Base-by-base conservation (phyloP, 1,140 invertebrate species). In the Philopotamus ludificatus region DNA sequence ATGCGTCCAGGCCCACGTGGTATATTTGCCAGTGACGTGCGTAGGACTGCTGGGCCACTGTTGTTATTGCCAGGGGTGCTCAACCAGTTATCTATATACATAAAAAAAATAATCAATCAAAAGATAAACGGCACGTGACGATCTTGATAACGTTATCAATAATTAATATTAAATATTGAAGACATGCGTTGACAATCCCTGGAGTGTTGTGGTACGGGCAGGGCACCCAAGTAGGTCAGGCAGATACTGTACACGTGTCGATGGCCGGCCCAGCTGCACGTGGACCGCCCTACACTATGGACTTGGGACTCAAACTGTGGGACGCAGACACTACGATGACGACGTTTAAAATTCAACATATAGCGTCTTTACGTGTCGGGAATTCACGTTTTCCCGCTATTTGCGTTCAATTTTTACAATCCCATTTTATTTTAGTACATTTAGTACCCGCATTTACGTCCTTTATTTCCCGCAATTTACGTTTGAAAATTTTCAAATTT, bases 241-340 rank as follows among this genome's bases (percentile, higher is more conserved):
- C 57, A 60, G 57, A 60, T 60, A 60, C 57, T 60, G 44, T 60
- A 60, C 57, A 60, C 57, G 57, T 60, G 57, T 60, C 57, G 57
- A 12, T 21, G 57, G 57, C 57, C 53, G 23, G 21, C 41, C 39
- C 55, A 58, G 55, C 55, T 44, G 57, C 57, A 60, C 57, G 57
- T 60, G 57, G 57, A 60, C 57, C 57, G 22, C 26, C 42, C 44
- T 47, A 47, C 44, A 47, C 44, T 47, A 47, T 47, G 44, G 44
- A 47, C 34, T 21, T 23, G 41, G 1, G 21, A 1, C 1, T 25
- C 10, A 7, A 57, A 57, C 54, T 18, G 54, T 42, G 34, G 51
- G 21, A 1, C 49, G 49, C 21, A 18, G n/a, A 44, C 41, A 12
- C 41, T 15, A 12, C 9, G 9, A 44, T 44, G 41, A n/a, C n/a